A percentile compares a stretch with the other conserved stretches of the same genome.
Conservation (phyloP, 2,797 vertebrate genomes). For the Salarias fasciatus region DNA sequence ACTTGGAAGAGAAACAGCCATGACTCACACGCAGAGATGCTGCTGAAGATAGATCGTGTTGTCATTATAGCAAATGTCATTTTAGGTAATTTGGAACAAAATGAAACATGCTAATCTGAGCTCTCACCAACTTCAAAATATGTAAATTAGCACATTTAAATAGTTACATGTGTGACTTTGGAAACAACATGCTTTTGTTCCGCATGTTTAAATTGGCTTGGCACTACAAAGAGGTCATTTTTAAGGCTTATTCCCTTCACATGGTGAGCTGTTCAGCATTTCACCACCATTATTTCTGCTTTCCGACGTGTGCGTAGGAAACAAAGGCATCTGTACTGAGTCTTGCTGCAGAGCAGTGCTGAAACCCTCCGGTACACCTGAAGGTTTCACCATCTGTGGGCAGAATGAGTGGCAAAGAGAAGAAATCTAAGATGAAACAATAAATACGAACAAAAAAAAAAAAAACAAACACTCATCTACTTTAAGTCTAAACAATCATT, state of each 20-base stretch:
- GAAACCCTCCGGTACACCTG: constrained; percentile 49
- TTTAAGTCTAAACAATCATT: not conserved
- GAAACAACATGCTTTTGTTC: too few relatives aligned
- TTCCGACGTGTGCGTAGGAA: constrained; percentile 52
- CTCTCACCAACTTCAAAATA: too few relatives aligned
- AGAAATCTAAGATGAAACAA: not conserved
- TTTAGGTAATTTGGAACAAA: too few relatives aligned
- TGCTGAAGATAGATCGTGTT: too few relatives aligned
- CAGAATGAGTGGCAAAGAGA: constrained; percentile 3
- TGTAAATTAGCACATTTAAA: not conserved
- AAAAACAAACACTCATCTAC: too few relatives aligned
- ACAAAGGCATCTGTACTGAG: constrained; percentile 63
- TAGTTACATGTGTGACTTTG: constrained; percentile 1
- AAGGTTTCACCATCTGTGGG: constrained; percentile 60
- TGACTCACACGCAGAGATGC: too few relatives aligned
- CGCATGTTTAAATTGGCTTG: constrained; percentile 42
- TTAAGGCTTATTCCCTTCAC: constrained; percentile 25
- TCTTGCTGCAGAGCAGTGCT: constrained; percentile 63
- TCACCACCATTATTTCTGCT: constrained; percentile 27
- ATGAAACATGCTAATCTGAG: too few relatives aligned
- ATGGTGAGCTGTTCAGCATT: constrained; percentile 8
- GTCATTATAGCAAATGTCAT: too few relatives aligned
- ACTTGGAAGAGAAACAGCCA: too few relatives aligned
- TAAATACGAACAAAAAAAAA: not conserved
- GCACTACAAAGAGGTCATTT: constrained; percentile 43